Evolutionary conservation across 2,797 vertebrate genomes (phyloP), one percentile per base, ranked within the genome.

Genomic region (Sylvilagus floridanus): DNA sequence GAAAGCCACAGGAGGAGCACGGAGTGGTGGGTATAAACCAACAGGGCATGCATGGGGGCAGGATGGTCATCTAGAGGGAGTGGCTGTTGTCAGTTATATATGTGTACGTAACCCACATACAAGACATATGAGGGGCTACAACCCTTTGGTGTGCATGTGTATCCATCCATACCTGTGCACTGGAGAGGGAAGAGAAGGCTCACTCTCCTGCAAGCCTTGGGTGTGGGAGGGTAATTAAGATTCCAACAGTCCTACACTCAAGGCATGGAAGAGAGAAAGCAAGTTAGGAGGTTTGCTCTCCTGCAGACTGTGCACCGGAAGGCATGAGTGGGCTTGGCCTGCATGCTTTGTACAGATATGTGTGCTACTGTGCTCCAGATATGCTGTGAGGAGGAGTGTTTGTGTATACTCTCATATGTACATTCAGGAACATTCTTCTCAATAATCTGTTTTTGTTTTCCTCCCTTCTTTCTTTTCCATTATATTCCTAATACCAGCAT

Each of bases 211-310:
- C 97, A 97, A 97, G 95, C 97, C 97, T 97, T 97, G 97, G 97
- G 97, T 97, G 97, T 97, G 97, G 97, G 97, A 97, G 97, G 97
- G 95, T 97, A 93, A 90, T 96, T 94, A 93, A 95, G 85, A 97
- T 69, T 75, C 87, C 75, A 96, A 97, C 97, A 22, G 96, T 97
- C 97, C 97, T 97, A 97, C 97, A 97, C 97, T 97, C 97, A 97
- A 97, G 97, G 97, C 97, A 97, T 97, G 97, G 30, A 97, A 94
- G 96, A 97, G 92, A 96, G 91, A 92, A 96, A 97, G 94, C 96
- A 96, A 92, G 76, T 88, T 47, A 42, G 60, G 63, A 76, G 42
- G 3, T 66, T 88, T 28, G 7, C 73, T 96, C 84, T 94, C 60
- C 85, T 93, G 9, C 66, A 92, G 12, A 50, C 12, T 94, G 13